Base-by-base conservation (phyloP, 2,888 invertebrate genomes). In the Heteromyza rotundicornis region DNA sequence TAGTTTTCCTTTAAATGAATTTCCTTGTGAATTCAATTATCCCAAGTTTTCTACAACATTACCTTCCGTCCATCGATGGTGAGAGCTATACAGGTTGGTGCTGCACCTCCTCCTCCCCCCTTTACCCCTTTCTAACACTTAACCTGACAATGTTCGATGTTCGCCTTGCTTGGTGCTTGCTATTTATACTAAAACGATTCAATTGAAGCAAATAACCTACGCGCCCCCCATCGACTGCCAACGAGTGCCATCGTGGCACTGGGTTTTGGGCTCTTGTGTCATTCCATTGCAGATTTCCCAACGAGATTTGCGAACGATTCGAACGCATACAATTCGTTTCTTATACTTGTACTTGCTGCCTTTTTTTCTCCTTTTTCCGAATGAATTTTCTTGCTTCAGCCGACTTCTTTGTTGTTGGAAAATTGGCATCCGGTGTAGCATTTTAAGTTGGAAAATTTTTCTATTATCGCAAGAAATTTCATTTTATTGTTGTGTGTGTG, bases 1-100 rank as follows among this genome's bases (percentile, higher is more conserved):
- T 51, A 44, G 47, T 54, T 62, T 24, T 36, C 62, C 36, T 40
- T 52, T 57, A 56, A 60, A 56, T 56, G 56, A 36, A 51, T 57
- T 56, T 20, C 51, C 40, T 32, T 59, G 52, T 49, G 65, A 71
- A 78, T 78, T 77, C 77, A 77, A 77, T 77, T 78, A 77, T 73
- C 69, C 68, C 68, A n/a, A 64, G 67, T 64, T 70, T 73, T 71
- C 72, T 70, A 55, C 65, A 61, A 65, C 63, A 74, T 75, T 73
- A 71, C 68, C 69, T 66, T 54, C n/a, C 66, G 52, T 12, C 57
- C 40, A 8, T 3, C n/a, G 40, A 3, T n/a, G n/a, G 10, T 7
- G 5, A 32, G 32, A 12, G 32, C 12, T 32, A 32, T 32, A 12
- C 32, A 5, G 7, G 12, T 5, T 32, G 7, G 32, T 32, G 12